A percentile compares a stretch with the other conserved stretches of the same genome.
These are phyloP conservation scores for Anthoptus insignis DNA, from an alignment of 2,888 invertebrate species.

Conservation along the genomic window DNA sequence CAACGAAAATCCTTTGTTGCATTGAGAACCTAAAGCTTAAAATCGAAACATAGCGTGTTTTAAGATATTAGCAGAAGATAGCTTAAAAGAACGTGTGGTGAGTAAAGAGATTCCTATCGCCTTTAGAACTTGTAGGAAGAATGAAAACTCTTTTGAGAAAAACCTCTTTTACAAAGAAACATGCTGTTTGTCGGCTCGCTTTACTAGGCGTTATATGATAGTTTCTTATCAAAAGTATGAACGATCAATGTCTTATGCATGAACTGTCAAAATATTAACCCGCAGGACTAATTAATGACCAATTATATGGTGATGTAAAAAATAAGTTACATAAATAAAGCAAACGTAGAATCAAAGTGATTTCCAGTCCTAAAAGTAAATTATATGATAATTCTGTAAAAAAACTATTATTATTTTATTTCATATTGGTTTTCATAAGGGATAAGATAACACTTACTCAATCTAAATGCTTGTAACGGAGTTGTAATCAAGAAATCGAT, in stretches of 20 bases:
- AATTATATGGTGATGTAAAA: too few relatives aligned
- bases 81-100: conserved; percentile 26
- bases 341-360: too few relatives aligned
- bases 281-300: too few relatives aligned
- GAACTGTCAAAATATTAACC: too few relatives aligned
- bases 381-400: too few relatives aligned
- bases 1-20: conserved; percentile 24
- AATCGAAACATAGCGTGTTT: conserved; percentile 31
- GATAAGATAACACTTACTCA: too few relatives aligned
- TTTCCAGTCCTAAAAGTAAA: too few relatives aligned
- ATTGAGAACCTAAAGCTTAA: conserved; percentile 21
- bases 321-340: too few relatives aligned
- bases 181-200: neutral
- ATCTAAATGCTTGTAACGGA: too few relatives aligned
- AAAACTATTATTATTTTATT: too few relatives aligned
- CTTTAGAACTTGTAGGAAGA: neutral
- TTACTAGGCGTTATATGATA: neutral
- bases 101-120: conserved; percentile 29
- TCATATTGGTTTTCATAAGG: too few relatives aligned
- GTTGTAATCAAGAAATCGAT: conserved; percentile 20
- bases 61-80: conserved; percentile 33
- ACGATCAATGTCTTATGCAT: neutral
- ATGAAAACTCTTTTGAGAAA: conserved; percentile 6
- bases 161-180: neutral
- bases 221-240: neutral